Conservation (phyloP, 2,888 invertebrate genomes). For the Mythimna vitellina region DNA sequence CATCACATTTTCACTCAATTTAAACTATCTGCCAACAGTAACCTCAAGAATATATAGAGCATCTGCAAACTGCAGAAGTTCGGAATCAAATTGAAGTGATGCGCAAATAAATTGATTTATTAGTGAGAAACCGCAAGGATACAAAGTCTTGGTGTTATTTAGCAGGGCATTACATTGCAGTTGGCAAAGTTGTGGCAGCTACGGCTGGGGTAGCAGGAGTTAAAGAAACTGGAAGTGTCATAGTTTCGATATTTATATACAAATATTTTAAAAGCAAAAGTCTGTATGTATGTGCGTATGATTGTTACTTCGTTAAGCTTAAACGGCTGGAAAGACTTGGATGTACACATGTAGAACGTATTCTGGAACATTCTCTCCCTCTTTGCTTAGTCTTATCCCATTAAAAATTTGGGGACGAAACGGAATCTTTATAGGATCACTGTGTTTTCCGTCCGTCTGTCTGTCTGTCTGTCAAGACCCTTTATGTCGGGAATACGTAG, state of each 20-base stretch:
- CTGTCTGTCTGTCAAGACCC: no score
- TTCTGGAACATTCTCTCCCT: no score
- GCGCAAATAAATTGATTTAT: conserved; percentile 55
- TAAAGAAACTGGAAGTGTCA: conserved; percentile 21
- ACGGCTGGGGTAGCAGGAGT: neutral
- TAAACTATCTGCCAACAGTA: neutral
- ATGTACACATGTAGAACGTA: no score
- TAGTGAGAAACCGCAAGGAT: conserved; percentile 22
- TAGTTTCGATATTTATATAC: neutral
- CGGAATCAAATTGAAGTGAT: conserved; percentile 12
- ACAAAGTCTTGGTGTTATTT: conserved; percentile 61
- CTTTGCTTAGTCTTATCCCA: no score
- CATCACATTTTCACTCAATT: neutral
- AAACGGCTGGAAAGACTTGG: no score
- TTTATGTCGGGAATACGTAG: no score
- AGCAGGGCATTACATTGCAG: conserved; percentile 62
- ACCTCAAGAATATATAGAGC: neutral
- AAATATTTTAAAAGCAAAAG: no score
- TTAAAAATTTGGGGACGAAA: no score
- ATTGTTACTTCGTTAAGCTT: no score
- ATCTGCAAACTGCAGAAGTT: conserved; percentile 21
- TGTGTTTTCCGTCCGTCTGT: no score
- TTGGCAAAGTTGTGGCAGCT: conserved; percentile 43
- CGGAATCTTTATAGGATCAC: no score
- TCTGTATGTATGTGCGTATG: no score